Percentiles rank a stretch among this genome's conserved stretches.
phyloP scores from a whole-genome alignment of 2,797 vertebrate species.

The Picus viridis region DNA sequence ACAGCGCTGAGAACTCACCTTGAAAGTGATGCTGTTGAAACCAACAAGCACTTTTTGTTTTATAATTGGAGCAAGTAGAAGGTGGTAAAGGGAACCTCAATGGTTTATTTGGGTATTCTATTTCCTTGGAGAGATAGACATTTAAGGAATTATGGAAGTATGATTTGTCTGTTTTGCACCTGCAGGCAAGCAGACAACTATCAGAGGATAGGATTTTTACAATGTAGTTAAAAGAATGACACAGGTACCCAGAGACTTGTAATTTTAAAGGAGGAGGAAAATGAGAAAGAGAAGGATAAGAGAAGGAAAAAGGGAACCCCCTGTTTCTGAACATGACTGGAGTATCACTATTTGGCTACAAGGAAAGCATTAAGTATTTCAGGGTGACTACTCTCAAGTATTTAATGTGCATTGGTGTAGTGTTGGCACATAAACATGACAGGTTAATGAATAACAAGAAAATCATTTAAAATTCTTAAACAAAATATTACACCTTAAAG shows the following conservation, averaged over 20 bases:
- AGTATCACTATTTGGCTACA: background rate
- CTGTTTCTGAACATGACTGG: background rate
- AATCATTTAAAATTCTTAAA: background rate
- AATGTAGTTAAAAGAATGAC: background rate
- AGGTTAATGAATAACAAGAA: background rate
- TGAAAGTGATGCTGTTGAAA: constrained; percentile 31
- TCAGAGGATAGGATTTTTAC: background rate
- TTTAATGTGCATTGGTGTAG: background rate
- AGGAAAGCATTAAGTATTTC: background rate
- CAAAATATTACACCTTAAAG: background rate
- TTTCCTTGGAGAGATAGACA: background rate
- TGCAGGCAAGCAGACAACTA: background rate
- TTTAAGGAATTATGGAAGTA: background rate
- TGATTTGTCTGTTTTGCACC: background rate
- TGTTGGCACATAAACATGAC: background rate
- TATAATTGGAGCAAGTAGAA: background rate
- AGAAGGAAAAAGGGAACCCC: background rate
- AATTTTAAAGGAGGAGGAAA: background rate
- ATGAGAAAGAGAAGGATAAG: background rate
- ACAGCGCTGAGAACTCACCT: background rate
- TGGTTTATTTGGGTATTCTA: background rate
- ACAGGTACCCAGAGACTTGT: background rate
- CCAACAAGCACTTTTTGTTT: background rate
- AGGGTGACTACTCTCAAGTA: background rate
- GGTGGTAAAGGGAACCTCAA: background rate